These are phyloP conservation scores for Paratilapia polleni DNA, from an alignment of 2,113 vertebrate species.

Conservation along the genomic window DNA sequence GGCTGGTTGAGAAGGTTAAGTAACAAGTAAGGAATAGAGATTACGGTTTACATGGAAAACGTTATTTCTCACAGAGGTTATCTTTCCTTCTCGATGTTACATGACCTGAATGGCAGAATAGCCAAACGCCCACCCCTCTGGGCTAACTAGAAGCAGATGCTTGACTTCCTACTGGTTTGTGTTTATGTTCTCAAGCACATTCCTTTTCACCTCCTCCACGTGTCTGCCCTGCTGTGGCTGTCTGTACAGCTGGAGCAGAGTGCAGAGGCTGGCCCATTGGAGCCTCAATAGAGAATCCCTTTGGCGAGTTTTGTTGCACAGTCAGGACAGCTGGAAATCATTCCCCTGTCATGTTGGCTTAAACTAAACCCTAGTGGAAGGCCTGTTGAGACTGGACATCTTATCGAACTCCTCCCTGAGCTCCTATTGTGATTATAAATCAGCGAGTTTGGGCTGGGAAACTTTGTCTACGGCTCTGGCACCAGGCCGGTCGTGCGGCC, in stretches of 20 bases:
- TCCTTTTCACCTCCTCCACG: constrained; percentile 67
- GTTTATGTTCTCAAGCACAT: constrained; percentile 73
- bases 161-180: constrained; percentile 62
- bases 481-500: constrained; percentile 24
- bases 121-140: constrained; percentile 34
- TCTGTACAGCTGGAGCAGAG: constrained; percentile 58
- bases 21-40: background rate
- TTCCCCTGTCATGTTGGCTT: constrained; percentile 51
- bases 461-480: constrained; percentile 55
- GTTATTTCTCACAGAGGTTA: constrained; percentile 29
- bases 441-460: constrained; percentile 44
- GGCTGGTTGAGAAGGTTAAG: background rate
- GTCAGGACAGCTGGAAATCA: constrained; percentile 58
- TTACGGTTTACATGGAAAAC: background rate
- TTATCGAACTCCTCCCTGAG: constrained; percentile 43
- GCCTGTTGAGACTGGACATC: constrained; percentile 41
- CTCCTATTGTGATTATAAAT: constrained; percentile 45
- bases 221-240: constrained; percentile 60
- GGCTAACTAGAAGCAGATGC: constrained; percentile 71
- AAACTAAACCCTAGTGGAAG: constrained; percentile 42
- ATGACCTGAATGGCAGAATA: constrained; percentile 19
- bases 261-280: background rate
- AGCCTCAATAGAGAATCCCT: constrained; percentile 6
- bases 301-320: constrained; percentile 44
- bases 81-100: constrained; percentile 17